These are phyloP conservation scores for Chionodraco myersi DNA, from an alignment of 2,113 vertebrate genomes.

Conservation along the genomic window DNA sequence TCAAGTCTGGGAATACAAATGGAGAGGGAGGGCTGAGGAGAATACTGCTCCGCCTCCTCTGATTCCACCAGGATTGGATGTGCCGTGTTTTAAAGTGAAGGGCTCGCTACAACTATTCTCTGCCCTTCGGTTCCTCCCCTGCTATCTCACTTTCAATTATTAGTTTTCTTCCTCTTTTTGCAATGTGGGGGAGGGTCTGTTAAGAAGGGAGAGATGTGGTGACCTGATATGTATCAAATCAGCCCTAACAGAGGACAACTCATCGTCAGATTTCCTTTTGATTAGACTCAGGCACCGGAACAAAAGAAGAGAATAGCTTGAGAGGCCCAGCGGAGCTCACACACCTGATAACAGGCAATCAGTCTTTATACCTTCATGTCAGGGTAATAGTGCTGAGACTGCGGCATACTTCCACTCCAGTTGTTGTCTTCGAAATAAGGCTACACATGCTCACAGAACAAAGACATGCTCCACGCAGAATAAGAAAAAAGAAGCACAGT, in stretches of 20 bases:
- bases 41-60: slow-evolving; percentile 15
- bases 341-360: slow-evolving; percentile 33
- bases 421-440: slow-evolving; percentile 33
- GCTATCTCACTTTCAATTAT: slow-evolving; percentile 55
- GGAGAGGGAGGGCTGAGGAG: slow-evolving; percentile 30
- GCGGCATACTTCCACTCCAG: background rate
- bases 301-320: background rate
- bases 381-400: background rate
- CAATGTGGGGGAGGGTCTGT: background rate
- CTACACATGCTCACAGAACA: background rate
- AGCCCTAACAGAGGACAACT: slow-evolving; percentile 45
- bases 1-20: slow-evolving; percentile 54
- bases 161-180: slow-evolving; percentile 31
- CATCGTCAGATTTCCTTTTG: slow-evolving; percentile 56
- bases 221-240: slow-evolving; percentile 55
- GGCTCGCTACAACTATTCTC: slow-evolving; percentile 19
- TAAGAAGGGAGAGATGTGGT: slow-evolving; percentile 10
- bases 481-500: background rate
- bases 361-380: slow-evolving; percentile 7
- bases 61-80: slow-evolving; percentile 52
- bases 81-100: slow-evolving; percentile 57
- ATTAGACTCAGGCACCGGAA: slow-evolving; percentile 23
- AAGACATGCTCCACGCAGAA: background rate
- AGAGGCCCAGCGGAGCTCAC: slow-evolving; percentile 7
- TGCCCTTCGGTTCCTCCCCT: slow-evolving; percentile 25